Conservation (phyloP, 1,140 invertebrate species). For the Drosophila obscura region DNA sequence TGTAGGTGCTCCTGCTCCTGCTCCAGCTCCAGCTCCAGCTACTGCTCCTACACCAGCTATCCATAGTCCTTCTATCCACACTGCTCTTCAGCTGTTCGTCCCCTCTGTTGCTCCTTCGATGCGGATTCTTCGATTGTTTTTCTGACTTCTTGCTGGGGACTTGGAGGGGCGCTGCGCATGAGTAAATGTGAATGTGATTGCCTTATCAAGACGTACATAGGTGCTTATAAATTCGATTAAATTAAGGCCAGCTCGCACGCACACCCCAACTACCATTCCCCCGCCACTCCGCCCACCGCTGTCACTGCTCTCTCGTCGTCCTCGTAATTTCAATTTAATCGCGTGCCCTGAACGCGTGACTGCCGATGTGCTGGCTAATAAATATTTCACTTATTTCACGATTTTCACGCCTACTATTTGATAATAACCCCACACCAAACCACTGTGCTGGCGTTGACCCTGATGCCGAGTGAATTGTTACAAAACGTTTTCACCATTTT, state of each 20-base stretch:
- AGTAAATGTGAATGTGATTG: conserved; percentile 56
- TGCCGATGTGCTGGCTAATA: conserved; percentile 69
- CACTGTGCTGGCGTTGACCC: conserved; percentile 15
- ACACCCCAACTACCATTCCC: conserved; percentile 4
- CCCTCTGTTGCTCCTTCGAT: conserved; percentile 5
- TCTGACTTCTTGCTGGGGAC: conserved; percentile 15
- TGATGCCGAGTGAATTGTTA: conserved; percentile 63
- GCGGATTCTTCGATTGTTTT: conserved; percentile 26
- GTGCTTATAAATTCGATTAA: conserved; percentile 62
- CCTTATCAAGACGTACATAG: conserved; percentile 42
- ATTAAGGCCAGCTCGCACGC: conserved; percentile 24
- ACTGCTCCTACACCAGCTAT: background rate
- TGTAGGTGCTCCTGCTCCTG: conserved; percentile 49
- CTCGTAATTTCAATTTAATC: conserved; percentile 70
- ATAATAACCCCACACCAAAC: conserved; percentile 2
- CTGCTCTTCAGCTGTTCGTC: background rate
- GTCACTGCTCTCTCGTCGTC: background rate
- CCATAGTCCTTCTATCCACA: background rate
- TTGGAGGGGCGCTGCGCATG: conserved; percentile 16
- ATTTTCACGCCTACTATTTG: conserved; percentile 75
- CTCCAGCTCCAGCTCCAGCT: conserved; percentile 1
- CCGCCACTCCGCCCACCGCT: background rate
- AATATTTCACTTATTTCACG: conserved; percentile 80
- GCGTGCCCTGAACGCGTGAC: conserved; percentile 72
- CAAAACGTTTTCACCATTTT: conserved; percentile 78